A percentile compares a stretch with the other conserved stretches of the same genome.
These are phyloP conservation scores for Cheirogaleus medius DNA, from an alignment of 2,113 vertebrate species.

Conservation along the genomic window DNA sequence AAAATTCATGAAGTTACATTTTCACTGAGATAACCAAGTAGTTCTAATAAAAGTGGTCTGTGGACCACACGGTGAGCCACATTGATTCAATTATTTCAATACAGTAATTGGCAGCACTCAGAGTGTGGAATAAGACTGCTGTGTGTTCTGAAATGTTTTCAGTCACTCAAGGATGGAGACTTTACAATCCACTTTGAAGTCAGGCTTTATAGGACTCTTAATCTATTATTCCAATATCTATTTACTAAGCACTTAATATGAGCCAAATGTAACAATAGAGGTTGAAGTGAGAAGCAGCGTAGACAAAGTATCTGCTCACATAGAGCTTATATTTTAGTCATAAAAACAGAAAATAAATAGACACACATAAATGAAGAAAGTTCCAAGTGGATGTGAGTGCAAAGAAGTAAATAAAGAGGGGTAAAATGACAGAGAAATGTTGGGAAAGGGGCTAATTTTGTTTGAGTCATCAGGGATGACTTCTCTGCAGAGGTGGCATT, in stretches of 20 bases:
- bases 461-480: neutral
- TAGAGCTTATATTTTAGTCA: neutral
- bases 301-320: neutral
- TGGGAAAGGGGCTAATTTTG: neutral
- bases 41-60: neutral
- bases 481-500: neutral
- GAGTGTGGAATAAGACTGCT: accelerated
- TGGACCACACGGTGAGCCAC: neutral
- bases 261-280: neutral
- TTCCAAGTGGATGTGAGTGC: neutral
- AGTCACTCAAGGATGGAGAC: neutral
- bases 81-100: neutral
- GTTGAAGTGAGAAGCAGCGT: neutral
- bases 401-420: neutral
- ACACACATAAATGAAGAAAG: neutral
- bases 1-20: neutral
- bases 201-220: neutral
- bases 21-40: neutral
- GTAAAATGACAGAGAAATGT: neutral
- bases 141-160: neutral
- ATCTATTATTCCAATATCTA: neutral
- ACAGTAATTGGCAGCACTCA: neutral
- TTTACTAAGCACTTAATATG: neutral
- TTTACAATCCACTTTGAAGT: neutral
- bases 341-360: neutral